These are phyloP conservation scores for Chelonoidis abingdonii DNA, from an alignment of 2,113 vertebrate species.

Conservation along the genomic window DNA sequence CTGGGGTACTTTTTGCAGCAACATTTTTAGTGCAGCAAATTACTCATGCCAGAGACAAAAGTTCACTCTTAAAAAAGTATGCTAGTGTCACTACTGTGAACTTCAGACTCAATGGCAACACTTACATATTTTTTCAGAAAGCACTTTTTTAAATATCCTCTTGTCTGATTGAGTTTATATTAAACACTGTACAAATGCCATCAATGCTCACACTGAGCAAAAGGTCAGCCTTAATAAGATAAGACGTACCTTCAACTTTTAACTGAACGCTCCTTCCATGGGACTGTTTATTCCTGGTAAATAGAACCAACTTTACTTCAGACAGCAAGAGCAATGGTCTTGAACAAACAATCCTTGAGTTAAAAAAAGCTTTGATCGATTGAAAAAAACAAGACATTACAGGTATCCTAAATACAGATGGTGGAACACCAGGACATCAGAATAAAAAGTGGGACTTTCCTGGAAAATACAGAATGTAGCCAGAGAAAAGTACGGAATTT, in stretches of 20 bases:
- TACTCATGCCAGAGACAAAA: neutral
- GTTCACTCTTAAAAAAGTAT: neutral
- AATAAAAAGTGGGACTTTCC: too few relatives aligned
- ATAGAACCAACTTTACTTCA: neutral
- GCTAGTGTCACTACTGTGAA: neutral
- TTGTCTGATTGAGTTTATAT: neutral
- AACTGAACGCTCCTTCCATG: neutral
- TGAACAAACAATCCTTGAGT: neutral
- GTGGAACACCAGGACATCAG: too few relatives aligned
- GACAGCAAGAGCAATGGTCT: neutral
- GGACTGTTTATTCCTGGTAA: neutral
- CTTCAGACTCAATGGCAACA: neutral
- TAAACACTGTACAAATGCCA: neutral
- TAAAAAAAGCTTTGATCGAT: neutral
- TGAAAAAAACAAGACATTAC: neutral
- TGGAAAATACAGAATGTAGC: too few relatives aligned
- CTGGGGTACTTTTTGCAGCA: neutral
- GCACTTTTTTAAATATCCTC: neutral
- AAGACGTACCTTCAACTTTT: neutral
- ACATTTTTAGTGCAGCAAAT: neutral
- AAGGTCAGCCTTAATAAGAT: neutral
- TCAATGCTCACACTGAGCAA: neutral
- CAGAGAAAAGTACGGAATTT: neutral
- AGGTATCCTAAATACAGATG: neutral
- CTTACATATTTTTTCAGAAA: neutral